Base-by-base conservation (phyloP, 2,888 invertebrate species). In the Neoscelio sp. region DNA sequence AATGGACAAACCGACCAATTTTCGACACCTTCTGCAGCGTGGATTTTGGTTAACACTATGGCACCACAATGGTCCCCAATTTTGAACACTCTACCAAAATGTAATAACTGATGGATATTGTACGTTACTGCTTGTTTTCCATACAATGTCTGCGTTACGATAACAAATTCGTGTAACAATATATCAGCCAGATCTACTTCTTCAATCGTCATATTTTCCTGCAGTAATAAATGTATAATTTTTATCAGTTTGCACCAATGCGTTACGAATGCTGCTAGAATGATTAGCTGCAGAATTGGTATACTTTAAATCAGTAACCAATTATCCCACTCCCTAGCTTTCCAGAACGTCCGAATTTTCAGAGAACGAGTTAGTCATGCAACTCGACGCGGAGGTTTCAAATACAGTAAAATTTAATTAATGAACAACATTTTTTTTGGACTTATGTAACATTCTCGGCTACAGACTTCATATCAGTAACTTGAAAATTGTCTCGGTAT, bases 31-130 rank as follows among this genome's bases (percentile, higher is more conserved):
- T n/a, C n/a, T n/a, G n/a, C n/a, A n/a, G n/a, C n/a, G n/a, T n/a
- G n/a, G n/a, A n/a, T n/a, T n/a, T n/a, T n/a, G n/a, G n/a, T n/a
- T n/a, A n/a, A n/a, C 48, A 13, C 28, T 48, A 44, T 44, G 44
- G 2, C n/a, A n/a, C 44, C 44, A 44, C 5, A 44, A 12, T 44
- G 44, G 44, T 6, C 44, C 44, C 44, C 44, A 44, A 44, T 44
- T 10, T 2, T 10, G 5, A 23, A 44, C 44, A 26, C 13, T 18
- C 10, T 26, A 1, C 2, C 28, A 13, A 48, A 48, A 28, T 48
- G 48, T 6, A 13, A 13, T 1, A 48, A 10, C 3, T 28, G 48
- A 8, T 48, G 48, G 1, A 48, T 15, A 12, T 26, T 48, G 8
- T 10, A 48, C 6, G 23, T 23, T 23, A 44, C 23, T 1, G 44